phyloP scores from a whole-genome alignment of 1,140 invertebrate species.

The Penaeus japonicus region DNA sequence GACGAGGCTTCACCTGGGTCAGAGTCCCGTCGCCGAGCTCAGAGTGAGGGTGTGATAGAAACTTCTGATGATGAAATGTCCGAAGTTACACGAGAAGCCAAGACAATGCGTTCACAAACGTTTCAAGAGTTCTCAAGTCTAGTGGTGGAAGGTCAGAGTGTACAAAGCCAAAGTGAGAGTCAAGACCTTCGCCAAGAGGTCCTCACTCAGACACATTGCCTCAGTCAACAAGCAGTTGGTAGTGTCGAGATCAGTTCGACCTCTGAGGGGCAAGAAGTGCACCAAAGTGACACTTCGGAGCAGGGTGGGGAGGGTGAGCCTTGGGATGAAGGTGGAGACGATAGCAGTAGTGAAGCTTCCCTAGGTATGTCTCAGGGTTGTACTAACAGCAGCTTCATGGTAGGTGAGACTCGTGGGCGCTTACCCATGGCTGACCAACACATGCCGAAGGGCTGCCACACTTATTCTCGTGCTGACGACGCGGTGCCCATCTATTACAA shows the following conservation, averaged over 20 bases:
- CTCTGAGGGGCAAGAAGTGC: conserved; percentile 18
- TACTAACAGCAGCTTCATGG: not conserved
- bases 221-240: conserved; percentile 47
- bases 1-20: not conserved
- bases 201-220: conserved; percentile 14
- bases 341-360: conserved; percentile 20
- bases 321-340: conserved; percentile 6
- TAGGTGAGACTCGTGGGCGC: not conserved
- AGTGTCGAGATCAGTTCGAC: not conserved
- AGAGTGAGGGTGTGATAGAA: not conserved
- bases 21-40: not conserved
- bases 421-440: not conserved
- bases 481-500: too few species aligned
- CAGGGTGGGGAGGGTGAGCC: conserved; percentile 6
- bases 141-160: conserved; percentile 18
- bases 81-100: not conserved
- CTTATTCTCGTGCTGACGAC: not conserved
- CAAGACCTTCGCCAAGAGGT: not conserved
- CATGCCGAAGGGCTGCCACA: not conserved
- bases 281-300: not conserved
- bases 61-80: not conserved
- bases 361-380: conserved; percentile 39
- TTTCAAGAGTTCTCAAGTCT: conserved; percentile 30
- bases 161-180: not conserved
- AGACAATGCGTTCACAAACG: conserved; percentile 10